These are phyloP conservation scores for Chaenogobius annularis DNA, from an alignment of 2,113 vertebrate genomes.

Conservation along the genomic window DNA sequence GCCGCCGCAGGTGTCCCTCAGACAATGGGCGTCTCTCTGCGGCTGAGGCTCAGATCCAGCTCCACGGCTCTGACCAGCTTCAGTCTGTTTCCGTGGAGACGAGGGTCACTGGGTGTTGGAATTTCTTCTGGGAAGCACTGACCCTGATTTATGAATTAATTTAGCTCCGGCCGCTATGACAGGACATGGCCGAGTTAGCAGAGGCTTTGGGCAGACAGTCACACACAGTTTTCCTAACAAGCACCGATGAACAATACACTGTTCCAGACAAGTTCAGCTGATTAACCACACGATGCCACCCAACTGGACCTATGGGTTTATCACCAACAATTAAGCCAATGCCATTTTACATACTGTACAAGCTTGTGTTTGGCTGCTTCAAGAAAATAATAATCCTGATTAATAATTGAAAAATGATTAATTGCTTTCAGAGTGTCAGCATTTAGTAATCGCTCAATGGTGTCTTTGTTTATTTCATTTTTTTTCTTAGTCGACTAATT, in stretches of 20 bases:
- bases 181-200: constrained; percentile 35
- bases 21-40: constrained; percentile 52
- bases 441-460: no score
- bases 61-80: constrained; percentile 33
- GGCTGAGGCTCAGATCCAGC: constrained; percentile 49
- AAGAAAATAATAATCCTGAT: neutral
- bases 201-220: constrained; percentile 47
- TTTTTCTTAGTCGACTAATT: no score
- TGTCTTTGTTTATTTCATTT: no score
- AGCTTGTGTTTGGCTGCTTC: neutral
- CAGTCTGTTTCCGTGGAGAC: constrained; percentile 67
- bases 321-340: constrained; percentile 15
- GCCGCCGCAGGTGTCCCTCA: constrained; percentile 52
- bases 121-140: constrained; percentile 65
- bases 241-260: constrained; percentile 39
- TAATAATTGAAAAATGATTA: no score
- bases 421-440: no score
- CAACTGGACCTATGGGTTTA: constrained; percentile 14
- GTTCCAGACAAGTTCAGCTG: constrained; percentile 48
- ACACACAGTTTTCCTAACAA: constrained; percentile 26
- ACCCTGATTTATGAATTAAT: constrained; percentile 78
- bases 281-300: constrained; percentile 37
- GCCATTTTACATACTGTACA: constrained; percentile 17
- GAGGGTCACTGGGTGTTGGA: constrained; percentile 63
- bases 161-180: constrained; percentile 56